These are phyloP conservation scores for Orthonychiurus folsomi DNA, from an alignment of 2,888 invertebrate genomes.

Conservation along the genomic window DNA sequence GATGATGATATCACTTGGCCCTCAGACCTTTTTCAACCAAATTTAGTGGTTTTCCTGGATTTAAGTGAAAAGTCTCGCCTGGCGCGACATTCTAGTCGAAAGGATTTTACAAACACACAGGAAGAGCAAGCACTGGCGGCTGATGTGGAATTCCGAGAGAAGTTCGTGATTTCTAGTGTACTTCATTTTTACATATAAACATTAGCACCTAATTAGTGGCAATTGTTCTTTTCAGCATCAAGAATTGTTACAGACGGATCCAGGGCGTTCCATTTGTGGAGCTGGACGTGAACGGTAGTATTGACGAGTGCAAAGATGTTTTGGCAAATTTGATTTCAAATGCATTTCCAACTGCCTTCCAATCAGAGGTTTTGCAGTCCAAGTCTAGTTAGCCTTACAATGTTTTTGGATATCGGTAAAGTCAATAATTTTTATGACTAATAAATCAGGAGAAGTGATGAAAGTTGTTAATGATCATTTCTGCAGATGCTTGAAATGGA, in stretches of 20 bases:
- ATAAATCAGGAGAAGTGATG: no score
- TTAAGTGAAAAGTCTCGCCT: slow-evolving; percentile 45
- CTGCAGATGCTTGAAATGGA: no score
- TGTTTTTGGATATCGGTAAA: no score
- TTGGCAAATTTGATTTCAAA: background rate
- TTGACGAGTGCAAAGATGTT: slow-evolving; percentile 13
- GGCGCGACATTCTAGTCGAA: slow-evolving; percentile 41
- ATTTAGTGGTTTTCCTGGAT: slow-evolving; percentile 45
- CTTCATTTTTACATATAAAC: background rate
- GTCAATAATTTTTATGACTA: no score
- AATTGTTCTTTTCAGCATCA: slow-evolving; percentile 23
- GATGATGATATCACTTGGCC: slow-evolving; percentile 46
- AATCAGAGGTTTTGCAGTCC: no score
- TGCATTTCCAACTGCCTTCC: no score
- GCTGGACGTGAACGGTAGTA: slow-evolving; percentile 21
- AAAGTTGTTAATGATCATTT: no score
- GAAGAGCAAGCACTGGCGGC: slow-evolving; percentile 32
- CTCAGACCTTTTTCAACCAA: slow-evolving; percentile 46
- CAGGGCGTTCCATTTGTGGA: slow-evolving; percentile 26
- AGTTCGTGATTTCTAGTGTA: slow-evolving; percentile 17
- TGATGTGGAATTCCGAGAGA: slow-evolving; percentile 28
- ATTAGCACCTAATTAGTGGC: slow-evolving; percentile 9
- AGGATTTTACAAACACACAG: slow-evolving; percentile 28
- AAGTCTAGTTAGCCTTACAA: no score
- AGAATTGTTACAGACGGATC: slow-evolving; percentile 23